These are phyloP conservation scores for Sebastes kiyomatsui DNA, from an alignment of 2,797 vertebrate genomes.

Conservation along the genomic window DNA sequence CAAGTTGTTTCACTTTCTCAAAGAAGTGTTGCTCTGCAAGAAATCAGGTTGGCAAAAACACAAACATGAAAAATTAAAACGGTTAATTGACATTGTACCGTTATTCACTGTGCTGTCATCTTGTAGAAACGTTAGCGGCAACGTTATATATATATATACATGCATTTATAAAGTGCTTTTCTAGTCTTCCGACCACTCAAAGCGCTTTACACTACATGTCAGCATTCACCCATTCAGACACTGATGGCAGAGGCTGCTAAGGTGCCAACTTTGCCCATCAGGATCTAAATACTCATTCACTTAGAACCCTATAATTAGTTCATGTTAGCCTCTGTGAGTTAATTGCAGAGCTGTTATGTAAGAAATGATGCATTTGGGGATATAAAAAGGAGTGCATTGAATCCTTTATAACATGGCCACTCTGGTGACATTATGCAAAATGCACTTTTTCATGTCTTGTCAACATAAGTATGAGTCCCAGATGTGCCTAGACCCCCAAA, in stretches of 20 bases:
- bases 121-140: background rate
- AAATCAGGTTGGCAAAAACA: background rate
- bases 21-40: conserved; percentile 96
- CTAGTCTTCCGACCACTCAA: no score
- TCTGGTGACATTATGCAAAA: no score
- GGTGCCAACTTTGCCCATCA: no score
- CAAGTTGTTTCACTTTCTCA: conserved; percentile 92
- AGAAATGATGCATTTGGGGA: background rate
- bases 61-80: rapidly evolving
- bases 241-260: no score
- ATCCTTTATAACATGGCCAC: no score
- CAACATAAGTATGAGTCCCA: no score
- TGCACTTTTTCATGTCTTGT: no score
- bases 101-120: background rate
- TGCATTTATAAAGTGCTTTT: no score
- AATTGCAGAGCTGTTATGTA: background rate
- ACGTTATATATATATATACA: background rate
- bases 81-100: background rate
- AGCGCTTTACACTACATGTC: no score
- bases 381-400: background rate
- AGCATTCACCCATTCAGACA: no score
- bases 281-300: background rate
- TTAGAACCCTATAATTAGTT: no score
- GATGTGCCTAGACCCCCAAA: no score
- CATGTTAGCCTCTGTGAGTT: background rate